Conservation (phyloP, 2,888 invertebrate species). For the Entomobrya proxima region DNA sequence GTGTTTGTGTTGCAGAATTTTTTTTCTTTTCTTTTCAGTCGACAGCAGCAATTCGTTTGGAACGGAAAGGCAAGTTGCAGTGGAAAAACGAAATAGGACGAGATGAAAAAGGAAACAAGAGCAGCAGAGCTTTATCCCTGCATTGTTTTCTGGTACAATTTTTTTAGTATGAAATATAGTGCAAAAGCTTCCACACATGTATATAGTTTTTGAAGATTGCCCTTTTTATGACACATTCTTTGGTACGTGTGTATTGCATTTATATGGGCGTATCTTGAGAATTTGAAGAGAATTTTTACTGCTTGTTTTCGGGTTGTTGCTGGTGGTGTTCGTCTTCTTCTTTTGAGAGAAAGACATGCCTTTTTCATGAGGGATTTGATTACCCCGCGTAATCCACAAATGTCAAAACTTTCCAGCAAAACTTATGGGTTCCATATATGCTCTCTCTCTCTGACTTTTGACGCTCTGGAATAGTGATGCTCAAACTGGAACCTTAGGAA, state of each 20-base stretch:
- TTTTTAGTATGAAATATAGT: not conserved
- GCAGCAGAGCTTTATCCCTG: too few relatives aligned
- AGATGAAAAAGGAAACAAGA: too few relatives aligned
- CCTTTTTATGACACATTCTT: slow-evolving; percentile 52
- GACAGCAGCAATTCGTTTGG: not conserved
- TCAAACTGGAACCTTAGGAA: not conserved
- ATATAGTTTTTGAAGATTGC: slow-evolving; percentile 9
- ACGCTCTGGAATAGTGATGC: not conserved
- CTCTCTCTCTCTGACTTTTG: not conserved
- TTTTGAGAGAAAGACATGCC: not conserved
- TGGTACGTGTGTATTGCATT: slow-evolving; percentile 37
- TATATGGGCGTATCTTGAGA: slow-evolving; percentile 11
- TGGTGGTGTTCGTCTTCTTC: not conserved
- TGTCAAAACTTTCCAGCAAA: slow-evolving; percentile 55
- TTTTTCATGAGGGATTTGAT: slow-evolving; percentile 66
- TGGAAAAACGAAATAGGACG: not conserved
- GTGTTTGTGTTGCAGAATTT: slow-evolving; percentile 54
- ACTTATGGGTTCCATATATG: not conserved
- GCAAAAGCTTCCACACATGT: not conserved
- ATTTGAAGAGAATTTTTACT: slow-evolving; percentile 14
- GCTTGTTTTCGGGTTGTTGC: slow-evolving; percentile 20
- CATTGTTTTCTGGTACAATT: not conserved
- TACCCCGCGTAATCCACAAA: slow-evolving; percentile 64
- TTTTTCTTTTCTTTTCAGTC: not conserved
- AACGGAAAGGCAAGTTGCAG: too few relatives aligned